Conservation (phyloP, 2,888 invertebrate genomes). For the Athetis lepigone region DNA sequence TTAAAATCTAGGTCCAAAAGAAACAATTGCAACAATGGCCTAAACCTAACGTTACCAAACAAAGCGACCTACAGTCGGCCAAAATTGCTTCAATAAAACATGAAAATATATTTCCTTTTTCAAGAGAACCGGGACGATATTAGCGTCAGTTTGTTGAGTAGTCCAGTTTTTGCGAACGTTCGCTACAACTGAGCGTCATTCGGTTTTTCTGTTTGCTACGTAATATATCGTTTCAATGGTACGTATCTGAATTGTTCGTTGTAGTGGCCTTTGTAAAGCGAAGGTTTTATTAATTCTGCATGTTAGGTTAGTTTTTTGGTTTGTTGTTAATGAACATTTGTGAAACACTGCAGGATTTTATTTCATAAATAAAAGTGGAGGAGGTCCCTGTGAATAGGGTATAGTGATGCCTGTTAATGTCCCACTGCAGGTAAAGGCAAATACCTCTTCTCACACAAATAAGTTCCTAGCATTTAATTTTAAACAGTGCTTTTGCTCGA, state of each 20-base stretch:
- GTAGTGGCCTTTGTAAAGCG: too few relatives aligned
- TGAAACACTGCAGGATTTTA: too few relatives aligned
- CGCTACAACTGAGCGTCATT: conserved; percentile 47
- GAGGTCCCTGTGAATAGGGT: too few relatives aligned
- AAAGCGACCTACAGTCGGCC: conserved; percentile 57
- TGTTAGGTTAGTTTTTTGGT: conserved; percentile 1
- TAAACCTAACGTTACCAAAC: conserved; percentile 29
- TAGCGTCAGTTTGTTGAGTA: conserved; percentile 66
- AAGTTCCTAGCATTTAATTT: too few relatives aligned
- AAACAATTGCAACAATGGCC: conserved; percentile 22
- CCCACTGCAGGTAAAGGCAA: too few relatives aligned
- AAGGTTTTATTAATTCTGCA: conserved; percentile 1
- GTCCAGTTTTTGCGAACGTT: conserved; percentile 58
- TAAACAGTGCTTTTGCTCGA: too few relatives aligned
- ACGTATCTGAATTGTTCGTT: background rate
- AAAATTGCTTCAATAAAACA: conserved; percentile 83
- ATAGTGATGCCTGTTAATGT: too few relatives aligned
- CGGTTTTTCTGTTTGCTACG: conserved; percentile 53
- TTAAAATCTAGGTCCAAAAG: conserved; percentile 19
- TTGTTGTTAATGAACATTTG: too few relatives aligned
- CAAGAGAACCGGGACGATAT: conserved; percentile 68
- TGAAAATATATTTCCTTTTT: conserved; percentile 80
- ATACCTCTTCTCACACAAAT: too few relatives aligned
- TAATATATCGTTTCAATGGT: conserved; percentile 46
- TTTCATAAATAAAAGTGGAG: too few relatives aligned